Base-by-base conservation (phyloP, 2,888 invertebrate species). In the Caenorhabditis parvicauda region DNA sequence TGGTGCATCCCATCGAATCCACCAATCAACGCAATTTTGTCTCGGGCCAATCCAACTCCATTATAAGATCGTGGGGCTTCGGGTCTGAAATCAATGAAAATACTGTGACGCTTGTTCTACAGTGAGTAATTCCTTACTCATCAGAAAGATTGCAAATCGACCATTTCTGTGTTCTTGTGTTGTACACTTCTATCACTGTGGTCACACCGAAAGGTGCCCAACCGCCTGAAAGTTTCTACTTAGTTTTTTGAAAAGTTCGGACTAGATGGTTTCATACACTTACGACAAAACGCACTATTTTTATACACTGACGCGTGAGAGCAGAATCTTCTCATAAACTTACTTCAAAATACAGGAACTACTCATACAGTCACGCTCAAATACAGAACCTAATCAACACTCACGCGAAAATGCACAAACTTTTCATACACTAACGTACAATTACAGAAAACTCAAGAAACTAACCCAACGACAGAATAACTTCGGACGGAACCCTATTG, bases 121-220 rank as follows among this genome's bases (percentile, higher is more conserved):
- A 32, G 12, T 19, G 22, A 45, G 22, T n/a, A 28, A 50, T 21
- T 25, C 28, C 42, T 37, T 38, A 62, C 62, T 53, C 35, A 21
- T 63, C 55, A 24, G 47, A 59, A 17, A 63, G 54, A 6, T 32
- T 41, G 27, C 63, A 59, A 17, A 28, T 44, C 42, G 57, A 51
- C 67, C 67, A 67, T 12, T 41, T 27, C 6, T 59, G 55, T 14
- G 42, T 35, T 9, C 67, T 22, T n/a, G 45, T 48, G 28, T 67
- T 67, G 59, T 52, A 67, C 1, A 62, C 41, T 37, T 67, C 67
- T 9, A 67, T 37, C n/a, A 43, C 45, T 17, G 54, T 49, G n/a
- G 64, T 46, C 32, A 57, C 48, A 32, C 62, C 57, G 3, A 46
- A 47, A 29, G 37, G 51, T 12, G 59, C 52, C 67, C 67, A 67